Evolutionary conservation across 2,888 invertebrate species (phyloP), one percentile per base, ranked within the genome.

Genomic region (Drosophila maculinotata): DNA sequence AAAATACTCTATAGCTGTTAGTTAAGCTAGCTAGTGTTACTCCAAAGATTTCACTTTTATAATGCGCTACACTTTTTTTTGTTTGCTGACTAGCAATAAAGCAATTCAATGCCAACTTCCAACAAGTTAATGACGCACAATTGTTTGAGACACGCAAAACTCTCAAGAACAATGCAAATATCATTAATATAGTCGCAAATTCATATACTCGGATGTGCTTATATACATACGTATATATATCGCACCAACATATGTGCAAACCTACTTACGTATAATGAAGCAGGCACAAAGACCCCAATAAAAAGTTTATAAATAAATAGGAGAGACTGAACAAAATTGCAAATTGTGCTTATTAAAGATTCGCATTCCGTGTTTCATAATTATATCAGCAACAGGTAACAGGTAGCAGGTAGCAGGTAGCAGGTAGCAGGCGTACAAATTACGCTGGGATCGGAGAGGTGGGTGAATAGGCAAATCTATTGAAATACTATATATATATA

Each of bases 31-130:
- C 9, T 31, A 2, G 20, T 10, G 45, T 12, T 12, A 12, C 30
- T n/a, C 38, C 48, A 42, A 30, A 45, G 82, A 81, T 79, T 85
- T 79, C 85, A 76, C 82, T 79, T 85, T 78, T 49, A 72, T 76
- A 56, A 25, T 41, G 65, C 31, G 62, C 26, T 15, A n/a, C 4
- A 15, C 7, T n/a, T 35, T 42, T 23, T 47, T 58, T 68, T 66
- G 68, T 73, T 42, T n/a, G 31, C 48, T 60, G 59, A 53, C 57
- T 58, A 15, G 51, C 48, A 54, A 63, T 68, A 52, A 75, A 62
- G 51, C 72, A 76, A 67, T 76, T 82, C 83, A 85, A 80, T 80
- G 86, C 79, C 83, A 82, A 69, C 70, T 60, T 39, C 6, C 54
- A 52, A 54, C 56, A n/a, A 67, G 60, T 25, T 52, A 41, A 56